Evolutionary conservation across 1,140 invertebrate species (phyloP).

Genomic region (Meloidogyne floridensis): DNA sequence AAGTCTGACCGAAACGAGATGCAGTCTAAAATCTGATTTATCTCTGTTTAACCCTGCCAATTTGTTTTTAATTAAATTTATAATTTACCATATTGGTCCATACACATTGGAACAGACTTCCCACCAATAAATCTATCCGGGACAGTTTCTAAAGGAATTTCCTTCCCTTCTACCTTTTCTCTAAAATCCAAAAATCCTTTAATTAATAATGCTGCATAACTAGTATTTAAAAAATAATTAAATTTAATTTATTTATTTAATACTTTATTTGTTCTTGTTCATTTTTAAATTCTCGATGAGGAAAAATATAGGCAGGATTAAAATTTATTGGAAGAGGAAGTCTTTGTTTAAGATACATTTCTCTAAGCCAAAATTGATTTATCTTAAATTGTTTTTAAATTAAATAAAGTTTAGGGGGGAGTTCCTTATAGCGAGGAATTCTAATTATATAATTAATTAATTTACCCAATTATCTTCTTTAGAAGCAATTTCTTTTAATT

Average conservation of each 20-base stretch:
- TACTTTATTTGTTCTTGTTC: slow-evolving; percentile 63
- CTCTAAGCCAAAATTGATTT: slow-evolving; percentile 92
- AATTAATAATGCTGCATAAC: slow-evolving; percentile 82
- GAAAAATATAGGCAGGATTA: slow-evolving; percentile 93
- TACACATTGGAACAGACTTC: slow-evolving; percentile 16
- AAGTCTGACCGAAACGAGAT: too few relatives aligned
- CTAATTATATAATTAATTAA: not conserved
- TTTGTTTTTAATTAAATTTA: too few relatives aligned
- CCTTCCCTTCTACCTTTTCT: slow-evolving; percentile 76
- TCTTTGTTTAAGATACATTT: slow-evolving; percentile 91
- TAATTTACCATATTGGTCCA: slow-evolving; percentile 29
- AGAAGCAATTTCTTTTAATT: slow-evolving; percentile 78
- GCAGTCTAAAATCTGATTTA: too few relatives aligned
- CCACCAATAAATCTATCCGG: slow-evolving; percentile 33
- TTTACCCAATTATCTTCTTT: slow-evolving; percentile 89
- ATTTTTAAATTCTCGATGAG: slow-evolving; percentile 77
- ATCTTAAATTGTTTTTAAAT: too few relatives aligned
- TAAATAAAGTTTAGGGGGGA: too few relatives aligned
- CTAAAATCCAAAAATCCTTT: slow-evolving; percentile 86
- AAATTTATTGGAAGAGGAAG: slow-evolving; percentile 89
- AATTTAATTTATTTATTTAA: not conserved
- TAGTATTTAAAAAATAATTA: slow-evolving; percentile 52
- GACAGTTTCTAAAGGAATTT: slow-evolving; percentile 41
- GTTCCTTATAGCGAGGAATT: too few relatives aligned
- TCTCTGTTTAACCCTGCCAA: too few relatives aligned